Base-by-base conservation (phyloP, 2,888 invertebrate genomes). In the Apodemia zela region DNA sequence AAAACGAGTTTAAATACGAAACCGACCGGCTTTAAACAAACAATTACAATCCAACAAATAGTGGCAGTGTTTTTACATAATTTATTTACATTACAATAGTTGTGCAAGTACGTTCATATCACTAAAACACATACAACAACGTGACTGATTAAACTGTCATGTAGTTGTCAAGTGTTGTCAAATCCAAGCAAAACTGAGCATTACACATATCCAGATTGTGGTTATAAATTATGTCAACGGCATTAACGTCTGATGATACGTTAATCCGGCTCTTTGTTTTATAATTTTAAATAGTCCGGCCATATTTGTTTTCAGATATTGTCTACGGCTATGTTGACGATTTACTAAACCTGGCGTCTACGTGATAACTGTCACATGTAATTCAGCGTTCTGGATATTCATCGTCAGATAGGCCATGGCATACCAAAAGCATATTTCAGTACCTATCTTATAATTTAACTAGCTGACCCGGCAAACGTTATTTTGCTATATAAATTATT, bases 291-390 rank as follows among this genome's bases (percentile, higher is more conserved):
- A 91, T 89, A 87, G 89, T 89, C 84, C 83, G 84, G 84, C 85
- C 87, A 88, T 90, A 89, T 91, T 91, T 91, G 85, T 72, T 89
- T 85, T 87, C 80, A 89, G 91, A 89, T 90, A 89, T 89, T 79
- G 85, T 85, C 81, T 81, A 80, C 80, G 84, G 80, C 82, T 82
- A 77, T 83, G 77, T 79, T 80, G 80, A 88, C 89, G 90, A 89
- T 90, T 89, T 89, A 89, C 84, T 64, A 73, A 84, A 85, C 87
- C 82, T 38, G 38, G 13, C 38, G 38, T 38, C 38, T 38, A 77
- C 80, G 77, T 82, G 89, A 89, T 88, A 89, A 82, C 82, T 81
- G 86, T 88, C 89, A 88, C 79, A 78, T 38, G 38, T 38, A 38
- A 38, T 13, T 38, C 38, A 38, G 11, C 3, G 3, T 38, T 13